These are phyloP conservation scores for Diogma glabrata DNA, from an alignment of 2,888 invertebrate genomes.

Conservation along the genomic window DNA sequence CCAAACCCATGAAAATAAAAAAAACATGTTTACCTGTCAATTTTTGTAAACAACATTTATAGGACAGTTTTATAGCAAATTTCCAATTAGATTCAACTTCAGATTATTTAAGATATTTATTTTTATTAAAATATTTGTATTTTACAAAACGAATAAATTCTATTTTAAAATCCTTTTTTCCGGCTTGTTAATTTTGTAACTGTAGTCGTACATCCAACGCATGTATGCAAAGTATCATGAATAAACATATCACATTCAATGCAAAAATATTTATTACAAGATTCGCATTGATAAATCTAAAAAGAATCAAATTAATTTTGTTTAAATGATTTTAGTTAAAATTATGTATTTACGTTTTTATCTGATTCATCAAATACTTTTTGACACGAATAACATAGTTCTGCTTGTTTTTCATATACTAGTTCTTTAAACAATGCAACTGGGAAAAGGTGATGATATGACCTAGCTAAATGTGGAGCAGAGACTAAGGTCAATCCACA, in stretches of 20 bases:
- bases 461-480: conserved; percentile 93
- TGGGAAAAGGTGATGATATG: conserved; percentile 95
- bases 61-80: too few species aligned
- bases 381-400: conserved; percentile 63
- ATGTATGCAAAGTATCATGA: conserved; percentile 87
- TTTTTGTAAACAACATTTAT: too few species aligned
- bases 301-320: conserved; percentile 24
- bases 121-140: too few species aligned
- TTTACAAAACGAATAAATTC: too few species aligned
- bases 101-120: too few species aligned
- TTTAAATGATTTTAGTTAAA: conserved; percentile 22
- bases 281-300: conserved; percentile 69
- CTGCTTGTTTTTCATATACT: conserved; percentile 44
- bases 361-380: conserved; percentile 53
- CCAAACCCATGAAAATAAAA: too few species aligned
- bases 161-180: too few species aligned
- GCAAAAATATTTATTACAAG: conserved; percentile 74
- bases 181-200: conserved; percentile 10
- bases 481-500: conserved; percentile 94
- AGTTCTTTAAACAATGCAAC: conserved; percentile 74
- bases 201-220: conserved; percentile 87
- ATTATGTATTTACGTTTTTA: conserved; percentile 48
- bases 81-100: too few species aligned
- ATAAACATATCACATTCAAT: conserved; percentile 93
- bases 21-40: too few species aligned